Evolutionary conservation across 2,113 vertebrate species (phyloP).

Genomic region (Bolborhynchus lineola): DNA sequence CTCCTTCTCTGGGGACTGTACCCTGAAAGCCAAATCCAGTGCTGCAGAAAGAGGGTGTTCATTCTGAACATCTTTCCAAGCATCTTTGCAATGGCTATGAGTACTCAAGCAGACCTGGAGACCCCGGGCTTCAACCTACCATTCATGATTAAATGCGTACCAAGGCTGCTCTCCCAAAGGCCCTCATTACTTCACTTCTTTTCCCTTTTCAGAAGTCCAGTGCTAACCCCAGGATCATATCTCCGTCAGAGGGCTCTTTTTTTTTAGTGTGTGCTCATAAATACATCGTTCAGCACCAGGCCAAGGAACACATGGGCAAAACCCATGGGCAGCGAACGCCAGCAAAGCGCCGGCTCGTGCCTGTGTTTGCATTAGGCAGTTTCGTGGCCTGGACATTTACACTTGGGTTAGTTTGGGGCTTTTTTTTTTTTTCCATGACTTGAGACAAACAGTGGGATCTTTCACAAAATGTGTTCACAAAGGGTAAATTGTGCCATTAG

Average conservation of each 20-base stretch:
- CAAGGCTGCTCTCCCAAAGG: neutral
- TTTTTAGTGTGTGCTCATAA: neutral
- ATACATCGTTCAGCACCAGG: neutral
- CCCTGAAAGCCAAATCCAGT: neutral
- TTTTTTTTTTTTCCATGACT: neutral
- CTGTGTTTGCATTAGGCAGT: slow-evolving; percentile 41
- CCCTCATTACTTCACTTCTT: neutral
- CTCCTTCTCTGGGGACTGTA: neutral
- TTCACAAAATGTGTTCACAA: slow-evolving; percentile 59
- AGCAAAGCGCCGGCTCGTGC: slow-evolving; percentile 47
- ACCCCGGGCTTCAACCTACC: neutral
- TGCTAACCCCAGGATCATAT: neutral
- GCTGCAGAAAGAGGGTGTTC: neutral
- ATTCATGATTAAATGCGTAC: neutral
- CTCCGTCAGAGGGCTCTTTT: neutral
- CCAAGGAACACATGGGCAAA: slow-evolving; percentile 29
- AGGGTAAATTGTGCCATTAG: slow-evolving; percentile 65
- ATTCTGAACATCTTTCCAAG: neutral
- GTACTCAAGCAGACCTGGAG: neutral
- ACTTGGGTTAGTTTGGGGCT: neutral
- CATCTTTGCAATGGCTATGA: fast-evolving
- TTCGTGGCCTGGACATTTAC: slow-evolving; percentile 39
- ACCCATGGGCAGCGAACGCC: neutral
- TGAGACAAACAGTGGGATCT: slow-evolving; percentile 54
- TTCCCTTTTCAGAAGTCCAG: neutral